These are phyloP conservation scores for Neopipo cinnamomea DNA, from an alignment of 2,113 vertebrate genomes.

Conservation along the genomic window DNA sequence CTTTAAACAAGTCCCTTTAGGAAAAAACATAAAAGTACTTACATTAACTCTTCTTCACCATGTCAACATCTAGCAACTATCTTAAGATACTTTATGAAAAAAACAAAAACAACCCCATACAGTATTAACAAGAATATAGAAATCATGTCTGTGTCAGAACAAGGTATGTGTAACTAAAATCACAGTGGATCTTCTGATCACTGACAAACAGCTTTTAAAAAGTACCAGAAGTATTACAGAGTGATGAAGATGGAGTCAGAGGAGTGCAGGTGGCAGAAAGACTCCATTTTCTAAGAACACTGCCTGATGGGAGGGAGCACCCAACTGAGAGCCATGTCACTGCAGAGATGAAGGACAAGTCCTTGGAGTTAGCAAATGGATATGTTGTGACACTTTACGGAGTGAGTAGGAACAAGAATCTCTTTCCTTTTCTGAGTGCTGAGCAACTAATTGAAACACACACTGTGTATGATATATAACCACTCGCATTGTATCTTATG, in stretches of 20 bases:
- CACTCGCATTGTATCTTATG: fast-evolving
- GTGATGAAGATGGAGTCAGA: not conserved
- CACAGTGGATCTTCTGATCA: not conserved
- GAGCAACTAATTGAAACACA: not conserved
- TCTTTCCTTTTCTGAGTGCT: not conserved
- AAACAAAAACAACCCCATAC: no score
- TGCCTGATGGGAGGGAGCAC: not conserved
- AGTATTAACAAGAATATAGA: not conserved
- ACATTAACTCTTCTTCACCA: not conserved
- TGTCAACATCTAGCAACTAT: not conserved
- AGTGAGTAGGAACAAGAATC: fast-evolving
- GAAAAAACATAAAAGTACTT: not conserved
- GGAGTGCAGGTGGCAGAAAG: not conserved
- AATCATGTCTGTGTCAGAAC: not conserved
- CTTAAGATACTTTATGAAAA: not conserved
- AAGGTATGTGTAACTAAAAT: not conserved
- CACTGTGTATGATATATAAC: not conserved
- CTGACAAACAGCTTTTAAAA: not conserved
- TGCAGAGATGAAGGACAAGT: not conserved
- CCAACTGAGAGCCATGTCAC: not conserved
- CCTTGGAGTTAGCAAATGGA: not conserved
- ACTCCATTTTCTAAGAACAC: not conserved
- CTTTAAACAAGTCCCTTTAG: not conserved
- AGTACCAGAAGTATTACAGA: not conserved
- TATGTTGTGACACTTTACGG: not conserved